Base-by-base conservation (phyloP, 1,140 invertebrate genomes). In the Stegodyphus dumicola region DNA sequence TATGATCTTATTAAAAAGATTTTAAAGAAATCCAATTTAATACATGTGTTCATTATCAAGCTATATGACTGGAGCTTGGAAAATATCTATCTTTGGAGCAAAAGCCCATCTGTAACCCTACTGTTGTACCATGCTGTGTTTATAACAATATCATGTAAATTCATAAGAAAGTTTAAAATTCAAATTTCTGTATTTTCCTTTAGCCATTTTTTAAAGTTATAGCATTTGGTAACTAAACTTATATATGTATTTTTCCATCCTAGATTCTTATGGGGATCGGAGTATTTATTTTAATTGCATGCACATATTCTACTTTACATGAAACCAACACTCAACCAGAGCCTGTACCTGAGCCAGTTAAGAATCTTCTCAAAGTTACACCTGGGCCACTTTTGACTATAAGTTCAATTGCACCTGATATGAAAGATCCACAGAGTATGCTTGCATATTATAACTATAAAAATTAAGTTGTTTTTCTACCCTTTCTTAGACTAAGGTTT, bases 261-360 rank as follows among this genome's bases (percentile, higher is more conserved):
- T 85, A 87, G 79, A 17, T 87, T 53, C 54, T 88, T 13, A 51
- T 87, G 7, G 80, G 81, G 51, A 87, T 88, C 52, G 88, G 88
- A 51, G 18, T 71, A 9, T 86, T 88, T 60, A 88, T 88, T 64
- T 67, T 88, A 7, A 79, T 88, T 64, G 86, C 87, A 56, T 88
- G 88, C 66, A 86, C 88, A 52, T 87, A 77, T 73, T 87, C 87
- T 17, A 88, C 88, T 54, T 53, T 88, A 6, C 53, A 83, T 18
- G 87, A 87, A 67, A 7, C 48, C 18, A 74, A 56, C 51, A 65
- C 15, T 54, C 54, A 11, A 15, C 73, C 73, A 13, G 54, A 69
- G 18, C 18, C 66, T 11, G n/a, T 73, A 51, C 4, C 52, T 51
- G 65, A 56, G 7, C 54, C 33, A 67, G 64, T 79, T 18, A 17